A percentile compares a stretch with the other conserved stretches of the same genome.
Conservation (phyloP, 2,797 vertebrate genomes). For the Chelidonichthys spinosus region DNA sequence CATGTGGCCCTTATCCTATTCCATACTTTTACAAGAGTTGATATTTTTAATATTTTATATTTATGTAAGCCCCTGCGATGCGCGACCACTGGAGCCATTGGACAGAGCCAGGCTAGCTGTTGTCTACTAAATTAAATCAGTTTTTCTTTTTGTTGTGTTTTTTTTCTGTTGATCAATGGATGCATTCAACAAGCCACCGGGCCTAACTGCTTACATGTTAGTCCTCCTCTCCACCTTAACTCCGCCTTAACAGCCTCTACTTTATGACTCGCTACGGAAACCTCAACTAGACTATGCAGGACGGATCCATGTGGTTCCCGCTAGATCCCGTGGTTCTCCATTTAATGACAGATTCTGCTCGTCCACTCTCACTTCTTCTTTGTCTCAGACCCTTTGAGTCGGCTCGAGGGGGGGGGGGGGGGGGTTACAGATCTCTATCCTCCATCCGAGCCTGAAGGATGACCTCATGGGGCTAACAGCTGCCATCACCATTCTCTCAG, state of each 20-base stretch:
- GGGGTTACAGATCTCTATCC: slow-evolving; percentile 64
- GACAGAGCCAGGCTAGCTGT: no score
- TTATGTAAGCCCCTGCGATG: no score
- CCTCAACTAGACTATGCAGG: slow-evolving; percentile 71
- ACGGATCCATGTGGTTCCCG: slow-evolving; percentile 39
- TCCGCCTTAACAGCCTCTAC: slow-evolving; percentile 44
- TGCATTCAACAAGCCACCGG: slow-evolving; percentile 62
- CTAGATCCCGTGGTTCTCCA: slow-evolving; percentile 39
- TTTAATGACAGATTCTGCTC: slow-evolving; percentile 65
- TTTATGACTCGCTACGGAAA: slow-evolving; percentile 65
- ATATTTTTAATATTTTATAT: no score
- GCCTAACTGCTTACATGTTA: slow-evolving; percentile 73
- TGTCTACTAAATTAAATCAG: neutral
- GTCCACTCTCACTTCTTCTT: slow-evolving; percentile 46
- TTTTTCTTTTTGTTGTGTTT: slow-evolving; percentile 28
- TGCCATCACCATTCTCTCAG: slow-evolving; percentile 75
- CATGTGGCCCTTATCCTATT: no score
- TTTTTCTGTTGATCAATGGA: slow-evolving; percentile 50
- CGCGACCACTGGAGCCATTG: no score
- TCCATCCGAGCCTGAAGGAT: slow-evolving; percentile 73
- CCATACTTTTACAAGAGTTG: no score
- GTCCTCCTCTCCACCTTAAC: slow-evolving; percentile 27
- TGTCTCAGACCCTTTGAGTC: slow-evolving; percentile 47
- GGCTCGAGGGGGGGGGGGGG: slow-evolving; percentile 20
- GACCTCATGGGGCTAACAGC: slow-evolving; percentile 82